Percentiles rank a stretch among this genome's conserved stretches.
Conservation (phyloP, 2,888 invertebrate species). For the Hyalella azteca region DNA sequence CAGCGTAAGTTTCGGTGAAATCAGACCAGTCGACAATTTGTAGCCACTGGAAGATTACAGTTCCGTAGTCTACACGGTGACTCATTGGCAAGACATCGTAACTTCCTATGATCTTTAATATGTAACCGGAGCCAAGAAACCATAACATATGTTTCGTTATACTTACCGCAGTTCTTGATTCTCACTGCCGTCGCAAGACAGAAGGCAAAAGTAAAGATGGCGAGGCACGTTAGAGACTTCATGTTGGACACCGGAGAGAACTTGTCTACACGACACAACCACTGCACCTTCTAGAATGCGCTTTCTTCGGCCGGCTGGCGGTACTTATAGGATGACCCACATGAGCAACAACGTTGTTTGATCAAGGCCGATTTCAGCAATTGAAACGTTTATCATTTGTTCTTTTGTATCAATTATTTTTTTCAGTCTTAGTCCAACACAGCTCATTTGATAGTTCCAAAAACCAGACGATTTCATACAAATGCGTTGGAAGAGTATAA, state of each 20-base stretch:
- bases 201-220: neutral
- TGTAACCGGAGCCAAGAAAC: neutral
- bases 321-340: too few relatives aligned
- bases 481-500: too few relatives aligned
- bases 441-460: too few relatives aligned
- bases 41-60: neutral
- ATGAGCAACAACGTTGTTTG: too few relatives aligned
- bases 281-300: neutral
- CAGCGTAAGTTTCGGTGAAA: neutral
- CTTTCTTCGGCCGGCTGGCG: neutral
- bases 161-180: constrained; percentile 1
- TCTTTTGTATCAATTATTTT: too few relatives aligned
- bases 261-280: neutral
- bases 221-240: neutral
- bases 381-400: too few relatives aligned
- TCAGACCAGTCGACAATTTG: neutral
- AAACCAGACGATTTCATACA: too few relatives aligned
- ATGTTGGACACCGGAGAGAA: neutral
- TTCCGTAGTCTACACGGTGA: neutral
- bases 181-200: neutral
- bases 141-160: neutral
- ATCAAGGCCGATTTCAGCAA: too few relatives aligned
- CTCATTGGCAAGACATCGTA: neutral
- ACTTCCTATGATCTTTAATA: neutral
- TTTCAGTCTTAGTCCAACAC: too few relatives aligned